phyloP scores from a whole-genome alignment of 92 coral and sea anemone species.

The Porites evermanni region DNA sequence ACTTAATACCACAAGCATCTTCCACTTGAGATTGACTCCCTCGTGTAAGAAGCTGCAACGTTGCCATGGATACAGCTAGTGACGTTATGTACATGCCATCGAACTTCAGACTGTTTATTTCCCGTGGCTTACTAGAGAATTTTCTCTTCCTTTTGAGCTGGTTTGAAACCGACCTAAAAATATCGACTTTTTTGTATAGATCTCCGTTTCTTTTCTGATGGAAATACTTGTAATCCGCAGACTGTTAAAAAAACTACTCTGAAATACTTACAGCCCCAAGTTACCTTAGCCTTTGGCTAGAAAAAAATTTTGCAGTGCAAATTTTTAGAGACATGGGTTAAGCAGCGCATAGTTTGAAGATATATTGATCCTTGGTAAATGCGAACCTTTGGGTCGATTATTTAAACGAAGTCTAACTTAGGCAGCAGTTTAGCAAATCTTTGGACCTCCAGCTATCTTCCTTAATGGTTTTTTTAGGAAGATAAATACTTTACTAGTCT shows the following conservation, averaged over 20 bases:
- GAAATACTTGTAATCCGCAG: too few species aligned
- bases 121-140: not conserved
- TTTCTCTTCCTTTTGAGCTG: not conserved
- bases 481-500: too few species aligned
- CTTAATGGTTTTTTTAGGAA: too few species aligned
- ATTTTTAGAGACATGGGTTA: too few species aligned
- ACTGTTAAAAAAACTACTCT: not conserved
- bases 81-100: conserved; percentile 2
- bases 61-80: conserved; percentile 13
- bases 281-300: not conserved
- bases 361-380: too few species aligned
- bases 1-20: conserved; percentile 26
- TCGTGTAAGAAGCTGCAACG: not conserved
- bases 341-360: too few species aligned
- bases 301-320: too few species aligned
- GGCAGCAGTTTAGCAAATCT: too few species aligned
- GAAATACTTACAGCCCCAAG: not conserved
- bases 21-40: conserved; percentile 40
- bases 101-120: not conserved
- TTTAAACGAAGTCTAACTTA: too few species aligned
- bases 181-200: not conserved
- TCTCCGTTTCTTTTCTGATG: not conserved
- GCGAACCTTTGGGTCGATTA: too few species aligned
- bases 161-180: not conserved
- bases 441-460: too few species aligned